These are phyloP conservation scores for Pogonophryne albipinna DNA, from an alignment of 2,797 vertebrate genomes.

Conservation along the genomic window DNA sequence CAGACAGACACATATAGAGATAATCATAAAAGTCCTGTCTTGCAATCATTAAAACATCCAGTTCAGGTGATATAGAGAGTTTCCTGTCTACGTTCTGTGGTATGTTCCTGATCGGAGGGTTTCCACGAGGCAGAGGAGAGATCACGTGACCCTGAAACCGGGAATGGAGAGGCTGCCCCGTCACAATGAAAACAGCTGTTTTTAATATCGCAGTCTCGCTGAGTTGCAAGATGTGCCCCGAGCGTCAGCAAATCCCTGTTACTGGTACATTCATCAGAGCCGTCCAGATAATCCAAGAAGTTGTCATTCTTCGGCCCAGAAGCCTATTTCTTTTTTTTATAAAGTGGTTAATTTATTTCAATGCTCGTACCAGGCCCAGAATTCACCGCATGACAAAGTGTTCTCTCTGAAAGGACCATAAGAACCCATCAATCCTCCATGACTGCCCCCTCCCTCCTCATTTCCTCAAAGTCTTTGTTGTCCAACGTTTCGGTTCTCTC, in stretches of 20 bases:
- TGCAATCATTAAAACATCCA: slow-evolving; percentile 30
- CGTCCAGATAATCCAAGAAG: slow-evolving; percentile 47
- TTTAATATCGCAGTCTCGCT: slow-evolving; percentile 56
- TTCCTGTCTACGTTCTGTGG: slow-evolving; percentile 13
- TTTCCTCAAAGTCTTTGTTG: slow-evolving; percentile 1
- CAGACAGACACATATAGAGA: slow-evolving; percentile 29
- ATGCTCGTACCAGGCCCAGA: slow-evolving; percentile 1
- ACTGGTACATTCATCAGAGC: slow-evolving; percentile 71
- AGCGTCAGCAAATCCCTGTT: slow-evolving; percentile 54
- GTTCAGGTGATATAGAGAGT: slow-evolving; percentile 20
- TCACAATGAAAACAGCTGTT: slow-evolving; percentile 59
- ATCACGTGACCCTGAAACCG: slow-evolving; percentile 42
- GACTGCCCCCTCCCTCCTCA: neutral
- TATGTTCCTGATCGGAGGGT: slow-evolving; percentile 1
- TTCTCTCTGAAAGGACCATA: slow-evolving; percentile 20
- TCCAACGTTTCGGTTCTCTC: neutral
- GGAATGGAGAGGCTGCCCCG: slow-evolving; percentile 29
- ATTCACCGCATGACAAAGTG: slow-evolving; percentile 14
- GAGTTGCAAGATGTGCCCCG: slow-evolving; percentile 50
- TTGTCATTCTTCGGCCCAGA: slow-evolving; percentile 43
- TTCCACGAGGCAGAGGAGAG: slow-evolving; percentile 23
- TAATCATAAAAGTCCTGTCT: slow-evolving; percentile 17
- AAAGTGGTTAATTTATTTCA: slow-evolving; percentile 35
- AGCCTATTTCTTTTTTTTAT: slow-evolving; percentile 27
- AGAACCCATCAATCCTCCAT: slow-evolving; percentile 17